Base-by-base conservation (phyloP, 2,113 vertebrate species). In the Montifringilla adamsi region DNA sequence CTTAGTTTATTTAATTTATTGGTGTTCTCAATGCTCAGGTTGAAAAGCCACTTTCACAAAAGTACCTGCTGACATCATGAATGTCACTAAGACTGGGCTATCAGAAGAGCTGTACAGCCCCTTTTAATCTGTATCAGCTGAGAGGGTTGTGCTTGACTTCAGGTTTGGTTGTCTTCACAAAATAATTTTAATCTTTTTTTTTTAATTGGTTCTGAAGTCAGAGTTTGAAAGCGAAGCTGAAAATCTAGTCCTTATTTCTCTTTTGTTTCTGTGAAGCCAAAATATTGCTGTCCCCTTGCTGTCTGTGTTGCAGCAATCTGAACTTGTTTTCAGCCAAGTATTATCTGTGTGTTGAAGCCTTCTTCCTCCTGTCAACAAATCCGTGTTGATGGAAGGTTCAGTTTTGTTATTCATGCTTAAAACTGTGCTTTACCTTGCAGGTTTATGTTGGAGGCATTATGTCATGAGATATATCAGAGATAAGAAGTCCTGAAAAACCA, bases 41-140 rank as follows among this genome's bases (percentile, higher is more conserved):
- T 79, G 60, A 87, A 89, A 84, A 89, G 17, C 15, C 35, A n/a
- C 44, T 28, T 35, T 82, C 15, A 79, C 15, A 56, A 10, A 82
- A 58, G 14, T 68, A 76, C 41, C 62, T 89, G 70, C 33, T 9
- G 3, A 13, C 20, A n/a, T 55, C n/a, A 11, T 26, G 17, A 46
- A 21, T 75, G 41, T 64, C 24, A 41, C 11, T 60, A 23, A 58
- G 23, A 15, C 19, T 28, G 43, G 20, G 12, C 37, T 74, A 8
- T 70, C 37, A 63, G 59, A 64, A 72, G 22, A 30, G 3, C 80
- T 58, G 18, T 28, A 31, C 3, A 17, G 6, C 27, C 59, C 27
- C 22, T 75, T 75, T 59, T 68, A 5, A 49, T 63, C 0, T 0
- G 2, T 70, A 10, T 43, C 30, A 77, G 22, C 60, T 0, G 3